Evolutionary conservation across 2,888 invertebrate genomes (phyloP).

Genomic region (Bruchidius siliquastri): DNA sequence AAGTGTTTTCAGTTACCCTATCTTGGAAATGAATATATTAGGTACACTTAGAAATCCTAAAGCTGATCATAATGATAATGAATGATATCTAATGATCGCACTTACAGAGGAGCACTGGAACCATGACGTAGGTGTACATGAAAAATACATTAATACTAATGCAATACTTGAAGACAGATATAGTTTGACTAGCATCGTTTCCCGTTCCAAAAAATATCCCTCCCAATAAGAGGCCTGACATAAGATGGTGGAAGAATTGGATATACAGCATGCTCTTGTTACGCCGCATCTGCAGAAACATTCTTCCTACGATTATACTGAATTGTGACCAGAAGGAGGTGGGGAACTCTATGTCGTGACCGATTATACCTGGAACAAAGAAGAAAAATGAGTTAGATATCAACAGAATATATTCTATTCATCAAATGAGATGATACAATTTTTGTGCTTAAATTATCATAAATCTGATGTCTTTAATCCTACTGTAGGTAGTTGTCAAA

Average conservation of each 20-base stretch:
- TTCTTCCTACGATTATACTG: slow-evolving; percentile 50
- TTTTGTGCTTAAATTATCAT: too few relatives aligned
- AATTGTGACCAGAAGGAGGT: slow-evolving; percentile 55
- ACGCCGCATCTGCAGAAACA: slow-evolving; percentile 53
- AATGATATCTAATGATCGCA: slow-evolving; percentile 24
- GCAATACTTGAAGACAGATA: slow-evolving; percentile 59
- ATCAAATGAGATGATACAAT: too few relatives aligned
- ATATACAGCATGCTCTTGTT: slow-evolving; percentile 53
- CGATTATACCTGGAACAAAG: slow-evolving; percentile 19
- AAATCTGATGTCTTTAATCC: too few relatives aligned
- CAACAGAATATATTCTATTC: too few relatives aligned
- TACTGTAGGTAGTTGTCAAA: too few relatives aligned
- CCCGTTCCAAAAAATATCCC: slow-evolving; percentile 56
- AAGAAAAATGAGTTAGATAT: too few relatives aligned
- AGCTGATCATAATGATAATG: background rate
- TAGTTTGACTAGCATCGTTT: slow-evolving; percentile 53
- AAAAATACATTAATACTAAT: slow-evolving; percentile 57
- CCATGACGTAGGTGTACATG: slow-evolving; percentile 61
- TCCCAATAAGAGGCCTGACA: slow-evolving; percentile 54
- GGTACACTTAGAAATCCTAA: too few relatives aligned
- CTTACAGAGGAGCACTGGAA: slow-evolving; percentile 59
- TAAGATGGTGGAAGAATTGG: slow-evolving; percentile 54
- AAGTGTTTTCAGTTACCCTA: too few relatives aligned
- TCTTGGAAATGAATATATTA: background rate
- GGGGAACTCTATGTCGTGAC: slow-evolving; percentile 43